phyloP scores from a whole-genome alignment of 2,113 vertebrate genomes.

The Pantherophis guttatus region DNA sequence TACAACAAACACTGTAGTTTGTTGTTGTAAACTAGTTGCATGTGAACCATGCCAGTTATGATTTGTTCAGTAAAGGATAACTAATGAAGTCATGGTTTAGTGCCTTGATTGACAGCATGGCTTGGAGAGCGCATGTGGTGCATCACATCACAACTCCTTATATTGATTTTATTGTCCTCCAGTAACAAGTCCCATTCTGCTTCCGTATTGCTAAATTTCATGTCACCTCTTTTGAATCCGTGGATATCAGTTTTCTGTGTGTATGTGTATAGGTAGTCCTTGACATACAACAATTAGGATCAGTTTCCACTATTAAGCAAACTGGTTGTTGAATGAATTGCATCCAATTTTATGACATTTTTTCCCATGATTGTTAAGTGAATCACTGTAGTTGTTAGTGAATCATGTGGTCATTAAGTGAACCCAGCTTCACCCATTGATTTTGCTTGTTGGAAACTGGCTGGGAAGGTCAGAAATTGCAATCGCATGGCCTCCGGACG shows the following conservation, averaged over 20 bases:
- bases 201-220: neutral
- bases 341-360: neutral
- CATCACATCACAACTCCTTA: neutral
- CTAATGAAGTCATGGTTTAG: neutral
- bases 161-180: neutral
- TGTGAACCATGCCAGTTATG: neutral
- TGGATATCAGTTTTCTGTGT: neutral
- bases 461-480: neutral
- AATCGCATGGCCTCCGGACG: neutral
- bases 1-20: neutral
- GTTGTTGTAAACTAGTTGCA: neutral
- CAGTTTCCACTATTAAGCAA: neutral
- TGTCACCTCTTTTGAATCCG: neutral
- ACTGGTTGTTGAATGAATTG: neutral
- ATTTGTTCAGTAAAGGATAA: neutral
- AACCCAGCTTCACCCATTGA: neutral
- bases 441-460: neutral
- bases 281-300: neutral
- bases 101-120: neutral
- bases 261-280: neutral
- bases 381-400: neutral
- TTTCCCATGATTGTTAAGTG: neutral
- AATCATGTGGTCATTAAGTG: neutral
- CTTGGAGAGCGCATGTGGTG: neutral
- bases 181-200: neutral